A percentile compares a stretch with the other conserved stretches of the same genome.
phyloP scores from a whole-genome alignment of 2,888 invertebrate genomes.

The Malachius bipustulatus region DNA sequence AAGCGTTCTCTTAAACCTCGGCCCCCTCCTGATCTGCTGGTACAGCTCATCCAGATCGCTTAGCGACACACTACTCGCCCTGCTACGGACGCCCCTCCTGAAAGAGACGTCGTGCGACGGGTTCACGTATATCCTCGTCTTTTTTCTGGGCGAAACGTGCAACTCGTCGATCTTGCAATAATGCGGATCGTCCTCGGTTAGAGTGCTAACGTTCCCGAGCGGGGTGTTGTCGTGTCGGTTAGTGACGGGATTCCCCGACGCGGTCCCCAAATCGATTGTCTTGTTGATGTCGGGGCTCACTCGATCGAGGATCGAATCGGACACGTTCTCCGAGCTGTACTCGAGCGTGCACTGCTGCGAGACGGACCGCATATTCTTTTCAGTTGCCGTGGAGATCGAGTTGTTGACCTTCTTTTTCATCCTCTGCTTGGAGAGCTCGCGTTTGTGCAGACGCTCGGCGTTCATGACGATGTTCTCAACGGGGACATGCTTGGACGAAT shows the following conservation, averaged over 20 bases:
- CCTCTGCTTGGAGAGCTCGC: slow-evolving; percentile 24
- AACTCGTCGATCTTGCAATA: slow-evolving; percentile 35
- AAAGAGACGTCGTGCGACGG: slow-evolving; percentile 39
- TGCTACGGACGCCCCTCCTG: slow-evolving; percentile 43
- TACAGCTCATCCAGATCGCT: slow-evolving; percentile 59
- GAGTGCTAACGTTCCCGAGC: not conserved
- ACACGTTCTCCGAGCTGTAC: slow-evolving; percentile 47
- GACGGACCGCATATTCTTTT: slow-evolving; percentile 46
- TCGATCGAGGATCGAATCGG: slow-evolving; percentile 30
- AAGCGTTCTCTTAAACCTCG: not conserved
- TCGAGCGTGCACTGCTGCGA: slow-evolving; percentile 61
- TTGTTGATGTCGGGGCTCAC: slow-evolving; percentile 21
- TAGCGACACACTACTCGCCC: slow-evolving; percentile 43
- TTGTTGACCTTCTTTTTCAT: slow-evolving; percentile 25
- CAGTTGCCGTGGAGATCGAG: slow-evolving; percentile 10
- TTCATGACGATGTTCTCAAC: slow-evolving; percentile 30
- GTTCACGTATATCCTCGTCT: slow-evolving; percentile 37
- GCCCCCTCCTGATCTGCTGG: slow-evolving; percentile 49
- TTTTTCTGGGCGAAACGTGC: slow-evolving; percentile 12
- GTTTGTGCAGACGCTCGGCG: slow-evolving; percentile 27
- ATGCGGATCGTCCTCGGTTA: slow-evolving; percentile 18
- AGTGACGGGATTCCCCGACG: not conserved
- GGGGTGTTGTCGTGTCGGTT: not conserved
- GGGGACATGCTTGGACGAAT: slow-evolving; percentile 28
- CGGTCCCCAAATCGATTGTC: slow-evolving; percentile 22